phyloP scores from a whole-genome alignment of 1,140 invertebrate genomes.

The Rhagoletis pomonella region DNA sequence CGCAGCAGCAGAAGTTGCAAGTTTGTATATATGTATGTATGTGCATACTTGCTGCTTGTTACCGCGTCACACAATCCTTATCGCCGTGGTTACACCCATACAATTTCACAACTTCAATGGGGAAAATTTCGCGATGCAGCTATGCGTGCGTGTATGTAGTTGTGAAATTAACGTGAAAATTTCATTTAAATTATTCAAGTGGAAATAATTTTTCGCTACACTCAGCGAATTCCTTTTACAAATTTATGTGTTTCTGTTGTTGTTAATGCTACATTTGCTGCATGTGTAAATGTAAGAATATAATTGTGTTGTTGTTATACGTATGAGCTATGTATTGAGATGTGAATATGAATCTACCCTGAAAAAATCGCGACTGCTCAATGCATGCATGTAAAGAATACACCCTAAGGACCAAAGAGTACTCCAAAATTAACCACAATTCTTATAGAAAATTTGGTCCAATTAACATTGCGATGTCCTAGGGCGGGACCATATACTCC shows the following conservation, averaged over 20 bases:
- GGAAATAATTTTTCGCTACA: conserved; percentile 66
- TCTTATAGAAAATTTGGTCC: too few relatives aligned
- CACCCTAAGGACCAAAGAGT: too few relatives aligned
- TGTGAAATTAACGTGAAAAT: conserved; percentile 68
- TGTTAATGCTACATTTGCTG: background rate
- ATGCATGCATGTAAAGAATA: too few relatives aligned
- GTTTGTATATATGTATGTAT: background rate
- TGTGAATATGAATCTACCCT: background rate
- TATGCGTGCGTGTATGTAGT: conserved; percentile 44
- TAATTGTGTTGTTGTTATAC: conserved; percentile 21
- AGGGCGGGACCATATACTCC: too few relatives aligned
- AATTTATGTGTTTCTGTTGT: background rate
- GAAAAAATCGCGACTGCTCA: too few relatives aligned
- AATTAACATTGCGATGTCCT: too few relatives aligned
- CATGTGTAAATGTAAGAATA: background rate
- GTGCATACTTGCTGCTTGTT: background rate
- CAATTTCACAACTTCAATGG: background rate
- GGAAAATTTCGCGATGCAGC: background rate
- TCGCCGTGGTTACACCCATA: conserved; percentile 58
- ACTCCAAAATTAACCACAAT: too few relatives aligned
- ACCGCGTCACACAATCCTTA: conserved; percentile 57
- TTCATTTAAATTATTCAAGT: conserved; percentile 68
- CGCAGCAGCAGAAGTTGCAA: conserved; percentile 37
- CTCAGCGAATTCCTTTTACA: background rate
- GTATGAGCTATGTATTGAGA: background rate